Evolutionary conservation across 2,888 invertebrate species (phyloP).

Genomic region (Cactoblastis cactorum): DNA sequence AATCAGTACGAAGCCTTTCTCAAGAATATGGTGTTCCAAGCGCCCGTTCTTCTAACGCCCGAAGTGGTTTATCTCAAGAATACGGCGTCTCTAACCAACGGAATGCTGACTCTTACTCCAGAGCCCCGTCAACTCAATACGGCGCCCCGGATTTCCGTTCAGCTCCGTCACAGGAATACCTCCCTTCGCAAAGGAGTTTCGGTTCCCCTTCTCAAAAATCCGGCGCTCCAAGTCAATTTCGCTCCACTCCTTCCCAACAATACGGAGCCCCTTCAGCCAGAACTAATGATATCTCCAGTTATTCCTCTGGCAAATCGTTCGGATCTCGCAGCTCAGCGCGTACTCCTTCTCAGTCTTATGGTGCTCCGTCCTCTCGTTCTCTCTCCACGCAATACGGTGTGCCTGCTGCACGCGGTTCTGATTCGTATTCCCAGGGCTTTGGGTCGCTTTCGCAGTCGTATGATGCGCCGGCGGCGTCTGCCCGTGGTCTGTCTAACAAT

Average conservation of each 20-base stretch:
- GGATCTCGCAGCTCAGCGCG: slow-evolving; percentile 39
- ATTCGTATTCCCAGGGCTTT: slow-evolving; percentile 35
- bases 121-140: slow-evolving; percentile 34
- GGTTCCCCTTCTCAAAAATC: slow-evolving; percentile 36
- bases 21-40: slow-evolving; percentile 27
- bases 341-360: slow-evolving; percentile 29
- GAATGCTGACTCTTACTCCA: slow-evolving; percentile 28
- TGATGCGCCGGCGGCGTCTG: slow-evolving; percentile 26
- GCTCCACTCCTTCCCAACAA: slow-evolving; percentile 36
- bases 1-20: slow-evolving; percentile 14
- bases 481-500: slow-evolving; percentile 31
- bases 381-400: slow-evolving; percentile 36
- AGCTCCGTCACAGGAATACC: slow-evolving; percentile 41
- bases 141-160: slow-evolving; percentile 41
- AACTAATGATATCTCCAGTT: slow-evolving; percentile 36
- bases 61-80: slow-evolving; percentile 29
- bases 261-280: slow-evolving; percentile 41
- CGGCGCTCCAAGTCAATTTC: slow-evolving; percentile 33
- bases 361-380: slow-evolving; percentile 33
- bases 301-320: slow-evolving; percentile 33
- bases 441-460: slow-evolving; percentile 45
- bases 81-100: slow-evolving; percentile 35
- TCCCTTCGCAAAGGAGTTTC: slow-evolving; percentile 35
- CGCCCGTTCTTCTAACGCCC: slow-evolving; percentile 21
- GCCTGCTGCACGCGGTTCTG: slow-evolving; percentile 35